Evolutionary conservation across 2,797 vertebrate genomes (phyloP).

Genomic region (Hylomyscus alleni): DNA sequence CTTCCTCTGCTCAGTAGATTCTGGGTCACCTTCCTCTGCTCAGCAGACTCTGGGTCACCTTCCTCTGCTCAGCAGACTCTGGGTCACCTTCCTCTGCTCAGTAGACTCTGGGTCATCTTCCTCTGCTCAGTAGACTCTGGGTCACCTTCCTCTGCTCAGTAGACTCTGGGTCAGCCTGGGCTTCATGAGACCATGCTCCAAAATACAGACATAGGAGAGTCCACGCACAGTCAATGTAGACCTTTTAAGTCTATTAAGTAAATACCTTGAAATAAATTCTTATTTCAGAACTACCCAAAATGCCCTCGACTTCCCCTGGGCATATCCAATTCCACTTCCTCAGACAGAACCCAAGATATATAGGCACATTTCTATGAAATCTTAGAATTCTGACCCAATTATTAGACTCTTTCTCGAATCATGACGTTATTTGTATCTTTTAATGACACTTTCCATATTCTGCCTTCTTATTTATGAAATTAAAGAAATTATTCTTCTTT

Average conservation of each 20-base stretch:
- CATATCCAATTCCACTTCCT: background rate
- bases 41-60: too few relatives aligned
- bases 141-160: too few relatives aligned
- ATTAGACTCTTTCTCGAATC: background rate
- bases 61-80: too few relatives aligned
- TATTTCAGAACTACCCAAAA: background rate
- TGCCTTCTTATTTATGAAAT: background rate
- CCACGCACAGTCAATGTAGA: background rate
- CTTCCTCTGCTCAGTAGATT: background rate
- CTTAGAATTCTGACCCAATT: background rate
- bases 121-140: too few relatives aligned
- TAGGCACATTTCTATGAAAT: background rate
- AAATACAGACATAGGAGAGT: background rate
- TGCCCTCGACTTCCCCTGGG: background rate
- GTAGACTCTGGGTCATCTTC: too few relatives aligned
- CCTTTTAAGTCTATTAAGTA: background rate
- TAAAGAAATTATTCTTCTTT: background rate
- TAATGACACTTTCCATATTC: background rate
- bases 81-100: too few relatives aligned
- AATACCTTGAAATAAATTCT: constrained; percentile 1
- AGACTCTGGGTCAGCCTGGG: background rate
- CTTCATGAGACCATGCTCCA: background rate
- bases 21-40: too few relatives aligned
- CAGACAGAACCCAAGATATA: background rate
- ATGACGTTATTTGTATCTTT: background rate